These are phyloP conservation scores for Okamejei kenojei DNA, from an alignment of 2,797 vertebrate genomes.

Conservation along the genomic window DNA sequence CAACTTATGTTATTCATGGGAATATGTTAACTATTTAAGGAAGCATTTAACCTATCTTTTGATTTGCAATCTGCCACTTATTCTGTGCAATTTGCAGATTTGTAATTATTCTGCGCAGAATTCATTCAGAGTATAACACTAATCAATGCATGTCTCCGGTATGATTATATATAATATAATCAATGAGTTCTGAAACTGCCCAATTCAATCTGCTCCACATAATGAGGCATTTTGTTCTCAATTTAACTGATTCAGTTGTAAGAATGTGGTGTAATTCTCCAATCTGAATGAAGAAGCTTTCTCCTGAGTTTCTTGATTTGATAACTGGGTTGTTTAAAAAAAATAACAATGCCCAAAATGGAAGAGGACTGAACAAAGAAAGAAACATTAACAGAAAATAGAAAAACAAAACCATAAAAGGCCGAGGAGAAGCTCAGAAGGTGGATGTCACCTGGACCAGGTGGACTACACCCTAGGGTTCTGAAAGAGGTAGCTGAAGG, in stretches of 20 bases:
- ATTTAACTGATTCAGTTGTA: background rate
- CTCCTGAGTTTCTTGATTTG: background rate
- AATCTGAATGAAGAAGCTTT: background rate
- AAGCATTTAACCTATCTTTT: background rate
- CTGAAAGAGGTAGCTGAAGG: too few species aligned
- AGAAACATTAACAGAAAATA: background rate
- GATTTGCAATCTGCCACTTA: background rate
- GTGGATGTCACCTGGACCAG: too few species aligned
- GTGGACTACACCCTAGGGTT: too few species aligned
- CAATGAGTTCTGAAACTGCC: background rate
- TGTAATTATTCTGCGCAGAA: background rate
- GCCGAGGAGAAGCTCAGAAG: too few species aligned
- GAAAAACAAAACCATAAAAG: background rate
- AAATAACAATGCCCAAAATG: background rate
- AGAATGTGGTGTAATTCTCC: background rate
- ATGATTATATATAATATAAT: conserved; percentile 18
- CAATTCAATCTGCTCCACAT: background rate
- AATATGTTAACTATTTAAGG: background rate
- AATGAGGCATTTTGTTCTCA: background rate
- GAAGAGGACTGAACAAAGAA: background rate
- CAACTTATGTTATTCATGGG: background rate
- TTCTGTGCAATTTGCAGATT: conserved; percentile 15
- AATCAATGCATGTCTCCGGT: conserved; percentile 14
- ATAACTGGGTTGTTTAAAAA: background rate
- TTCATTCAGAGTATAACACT: background rate